phyloP scores from a whole-genome alignment of 2,113 vertebrate genomes.

The Mirounga angustirostris region DNA sequence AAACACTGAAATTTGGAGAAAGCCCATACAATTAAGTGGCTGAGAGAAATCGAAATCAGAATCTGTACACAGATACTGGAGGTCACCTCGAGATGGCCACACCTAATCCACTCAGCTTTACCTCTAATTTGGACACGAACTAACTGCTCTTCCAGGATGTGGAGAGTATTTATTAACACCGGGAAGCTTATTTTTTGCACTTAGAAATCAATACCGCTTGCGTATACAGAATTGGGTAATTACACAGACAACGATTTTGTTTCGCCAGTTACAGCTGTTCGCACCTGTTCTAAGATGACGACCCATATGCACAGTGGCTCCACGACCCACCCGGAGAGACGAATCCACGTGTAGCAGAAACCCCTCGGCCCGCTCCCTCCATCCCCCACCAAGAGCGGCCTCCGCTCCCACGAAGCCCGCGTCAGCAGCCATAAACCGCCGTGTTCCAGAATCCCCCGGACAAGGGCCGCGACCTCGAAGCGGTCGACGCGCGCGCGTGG shows the following conservation, averaged over 20 bases:
- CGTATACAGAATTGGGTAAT: not conserved
- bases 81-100: conserved; percentile 79
- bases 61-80: conserved; percentile 11
- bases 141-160: conserved; percentile 17
- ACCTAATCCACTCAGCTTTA: conserved; percentile 62
- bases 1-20: conserved; percentile 88
- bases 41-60: conserved; percentile 7
- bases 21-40: conserved; percentile 21
- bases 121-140: conserved; percentile 17
- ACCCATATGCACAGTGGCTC: not conserved
- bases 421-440: conserved; percentile 65
- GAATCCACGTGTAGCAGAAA: conserved; percentile 51
- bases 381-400: conserved; percentile 43
- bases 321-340: not conserved
- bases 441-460: conserved; percentile 54
- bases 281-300: conserved; percentile 73
- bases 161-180: not conserved
- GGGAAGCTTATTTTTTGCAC: conserved; percentile 45
- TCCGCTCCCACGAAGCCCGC: conserved; percentile 27
- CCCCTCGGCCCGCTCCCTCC: conserved; percentile 37
- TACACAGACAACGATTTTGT: not conserved
- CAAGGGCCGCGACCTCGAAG: conserved; percentile 72
- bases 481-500: conserved; percentile 26
- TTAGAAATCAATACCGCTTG: not conserved
- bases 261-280: conserved; percentile 11